Base-by-base conservation (phyloP, 2,888 invertebrate species). In the Gibbula magus region DNA sequence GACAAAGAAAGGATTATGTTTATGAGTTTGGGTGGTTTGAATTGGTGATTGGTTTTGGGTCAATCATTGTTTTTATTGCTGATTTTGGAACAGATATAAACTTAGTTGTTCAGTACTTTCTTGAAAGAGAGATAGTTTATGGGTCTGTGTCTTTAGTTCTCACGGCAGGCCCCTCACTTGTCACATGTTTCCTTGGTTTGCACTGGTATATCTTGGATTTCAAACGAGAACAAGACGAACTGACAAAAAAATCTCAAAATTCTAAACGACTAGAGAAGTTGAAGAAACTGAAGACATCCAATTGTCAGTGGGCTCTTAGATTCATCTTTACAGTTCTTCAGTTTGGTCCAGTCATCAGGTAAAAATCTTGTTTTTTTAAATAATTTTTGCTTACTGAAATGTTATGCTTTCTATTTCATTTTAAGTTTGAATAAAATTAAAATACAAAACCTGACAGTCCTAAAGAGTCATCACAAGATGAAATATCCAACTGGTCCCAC, bases 281-380 rank as follows among this genome's bases (percentile, higher is more conserved):
- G 18, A 77, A 83, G 32, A 84, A 85, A 13, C 79, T 85, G 39
- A 76, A 79, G 22, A 87, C 88, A 7, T 82, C 86, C 13, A 51
- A 61, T 20, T 29, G 70, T 29, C 78, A 87, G 1, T 90, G 90
- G 90, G 75, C 86, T 73, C 74, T 83, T 20, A 83, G 90, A 77
- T 86, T 90, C 51, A 52, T 88, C 18, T 85, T 89, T 78, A 89
- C 89, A 3, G 73, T 89, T n/a, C 83, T 88, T 2, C 87, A 88
- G 80, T 80, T 88, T 83, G 90, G 89, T 67, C 89, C 90, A 75
- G 87, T 89, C 56, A 86, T 90, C 25, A 88, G 91, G 91, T 89
- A 86, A 81, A 76, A 10, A 22, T 10, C 32, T n/a, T n/a, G n/a
- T n/a, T n/a, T n/a, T n/a, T n/a, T n/a, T n/a, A n/a, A n/a, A n/a